These are phyloP conservation scores for Alectoris magna DNA, from an alignment of 2,797 vertebrate genomes.

Conservation along the genomic window DNA sequence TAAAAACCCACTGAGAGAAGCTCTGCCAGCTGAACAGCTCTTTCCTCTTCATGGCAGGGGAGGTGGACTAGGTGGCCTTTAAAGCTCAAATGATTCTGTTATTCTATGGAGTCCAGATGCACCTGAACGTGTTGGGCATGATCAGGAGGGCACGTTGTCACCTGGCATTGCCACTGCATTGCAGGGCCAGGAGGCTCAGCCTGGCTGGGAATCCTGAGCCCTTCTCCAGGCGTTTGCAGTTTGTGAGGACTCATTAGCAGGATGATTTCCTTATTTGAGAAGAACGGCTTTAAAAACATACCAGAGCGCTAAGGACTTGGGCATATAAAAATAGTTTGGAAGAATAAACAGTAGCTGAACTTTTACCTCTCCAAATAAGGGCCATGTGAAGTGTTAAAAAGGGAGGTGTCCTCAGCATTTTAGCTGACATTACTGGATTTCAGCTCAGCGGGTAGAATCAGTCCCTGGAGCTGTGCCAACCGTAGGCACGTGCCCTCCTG, in stretches of 20 bases:
- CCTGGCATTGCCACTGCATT: not conserved
- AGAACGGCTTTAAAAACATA: conserved; percentile 51
- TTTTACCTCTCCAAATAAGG: not conserved
- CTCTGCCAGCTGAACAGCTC: not conserved
- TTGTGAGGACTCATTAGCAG: not conserved
- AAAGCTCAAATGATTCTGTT: too few species aligned
- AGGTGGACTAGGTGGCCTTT: too few species aligned
- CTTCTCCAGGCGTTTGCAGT: not conserved
- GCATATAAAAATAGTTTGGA: conserved; percentile 48
- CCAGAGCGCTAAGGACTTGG: conserved; percentile 22
- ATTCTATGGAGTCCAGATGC: not conserved
- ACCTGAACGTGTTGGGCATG: not conserved
- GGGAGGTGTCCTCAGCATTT: not conserved
- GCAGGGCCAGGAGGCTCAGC: not conserved
- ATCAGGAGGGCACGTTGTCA: not conserved
- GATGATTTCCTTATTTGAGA: conserved; percentile 60
- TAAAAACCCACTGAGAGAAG: not conserved
- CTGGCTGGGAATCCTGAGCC: not conserved
- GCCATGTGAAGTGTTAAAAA: not conserved
- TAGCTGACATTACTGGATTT: not conserved
- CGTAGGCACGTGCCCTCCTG: not conserved
- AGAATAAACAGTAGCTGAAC: conserved; percentile 46
- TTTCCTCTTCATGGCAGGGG: too few species aligned
- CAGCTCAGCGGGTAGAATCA: not conserved
- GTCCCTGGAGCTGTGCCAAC: not conserved